A percentile compares a stretch with the other conserved stretches of the same genome.
Evolutionary conservation across 2,797 vertebrate genomes (phyloP).

Genomic region (Lacerta agilis): DNA sequence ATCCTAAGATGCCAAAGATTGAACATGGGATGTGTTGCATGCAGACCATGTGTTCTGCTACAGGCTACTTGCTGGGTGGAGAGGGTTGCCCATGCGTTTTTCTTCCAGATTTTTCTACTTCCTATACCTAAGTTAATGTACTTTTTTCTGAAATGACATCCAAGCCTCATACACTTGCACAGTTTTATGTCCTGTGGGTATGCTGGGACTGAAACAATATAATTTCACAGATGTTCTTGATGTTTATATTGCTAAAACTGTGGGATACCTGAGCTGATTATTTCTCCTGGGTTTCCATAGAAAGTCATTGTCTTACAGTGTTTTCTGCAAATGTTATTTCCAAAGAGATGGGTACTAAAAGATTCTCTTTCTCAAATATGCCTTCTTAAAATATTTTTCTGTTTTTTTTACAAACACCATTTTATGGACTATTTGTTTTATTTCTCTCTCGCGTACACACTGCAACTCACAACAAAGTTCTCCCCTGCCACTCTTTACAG

Average conservation of each 20-base stretch:
- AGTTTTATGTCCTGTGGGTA: neutral
- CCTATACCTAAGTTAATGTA: neutral
- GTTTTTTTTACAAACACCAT: neutral
- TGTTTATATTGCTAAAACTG: slow-evolving; percentile 2
- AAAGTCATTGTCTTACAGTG: neutral
- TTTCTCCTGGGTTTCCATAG: neutral
- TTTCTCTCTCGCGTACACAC: neutral
- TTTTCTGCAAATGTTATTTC: neutral
- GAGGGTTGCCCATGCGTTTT: neutral
- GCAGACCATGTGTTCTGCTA: too few relatives aligned
- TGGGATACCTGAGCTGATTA: neutral
- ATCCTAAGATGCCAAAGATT: too few relatives aligned
- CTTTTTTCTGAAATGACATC: neutral
- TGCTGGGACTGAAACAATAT: neutral
- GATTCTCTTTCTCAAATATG: neutral
- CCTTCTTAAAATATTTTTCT: neutral
- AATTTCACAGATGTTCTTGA: neutral
- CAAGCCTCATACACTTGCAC: neutral
- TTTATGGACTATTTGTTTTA: slow-evolving; percentile 35
- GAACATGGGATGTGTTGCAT: too few relatives aligned
- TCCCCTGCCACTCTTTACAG: neutral
- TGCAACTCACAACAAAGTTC: slow-evolving; percentile 14
- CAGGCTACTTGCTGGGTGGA: neutral
- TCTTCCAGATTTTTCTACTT: neutral
- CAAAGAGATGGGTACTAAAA: slow-evolving; percentile 1